phyloP scores from a whole-genome alignment of 1,140 invertebrate species.

The Portunus trituberculatus region DNA sequence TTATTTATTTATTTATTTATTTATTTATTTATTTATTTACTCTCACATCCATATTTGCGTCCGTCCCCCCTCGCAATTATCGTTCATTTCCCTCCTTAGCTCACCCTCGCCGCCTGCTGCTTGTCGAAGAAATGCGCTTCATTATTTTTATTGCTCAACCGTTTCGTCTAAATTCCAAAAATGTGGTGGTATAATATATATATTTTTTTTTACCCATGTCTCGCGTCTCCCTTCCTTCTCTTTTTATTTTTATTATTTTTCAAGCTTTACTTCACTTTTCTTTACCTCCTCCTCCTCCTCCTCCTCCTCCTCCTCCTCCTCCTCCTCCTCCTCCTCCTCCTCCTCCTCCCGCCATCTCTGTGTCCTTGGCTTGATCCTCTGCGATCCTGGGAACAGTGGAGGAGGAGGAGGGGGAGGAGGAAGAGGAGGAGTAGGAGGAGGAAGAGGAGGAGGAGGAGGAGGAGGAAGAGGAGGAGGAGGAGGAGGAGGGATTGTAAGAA shows the following conservation, averaged over 20 bases:
- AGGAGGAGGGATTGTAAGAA: background rate
- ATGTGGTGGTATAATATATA: background rate
- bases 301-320: background rate
- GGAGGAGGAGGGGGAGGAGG: background rate
- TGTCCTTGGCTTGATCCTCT: constrained; percentile 1
- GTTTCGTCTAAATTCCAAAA: background rate
- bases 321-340: background rate
- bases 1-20: background rate
- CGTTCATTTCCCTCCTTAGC: too few species aligned
- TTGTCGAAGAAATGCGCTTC: too few species aligned
- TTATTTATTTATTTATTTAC: too few species aligned
- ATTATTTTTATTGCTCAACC: too few species aligned
- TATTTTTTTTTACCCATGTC: background rate
- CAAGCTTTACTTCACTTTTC: background rate
- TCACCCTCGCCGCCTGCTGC: too few species aligned
- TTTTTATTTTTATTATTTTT: background rate
- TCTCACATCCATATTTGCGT: background rate
- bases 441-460: background rate
- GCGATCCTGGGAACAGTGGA: background rate
- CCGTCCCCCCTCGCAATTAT: background rate
- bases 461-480: background rate
- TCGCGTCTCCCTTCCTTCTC: background rate
- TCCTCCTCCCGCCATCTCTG: background rate
- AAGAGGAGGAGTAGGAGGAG: too few species aligned
- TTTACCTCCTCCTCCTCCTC: background rate